Evolutionary conservation across 2,888 invertebrate genomes (phyloP), one percentile per base, ranked within the genome.

Genomic region (Lingula anatina): DNA sequence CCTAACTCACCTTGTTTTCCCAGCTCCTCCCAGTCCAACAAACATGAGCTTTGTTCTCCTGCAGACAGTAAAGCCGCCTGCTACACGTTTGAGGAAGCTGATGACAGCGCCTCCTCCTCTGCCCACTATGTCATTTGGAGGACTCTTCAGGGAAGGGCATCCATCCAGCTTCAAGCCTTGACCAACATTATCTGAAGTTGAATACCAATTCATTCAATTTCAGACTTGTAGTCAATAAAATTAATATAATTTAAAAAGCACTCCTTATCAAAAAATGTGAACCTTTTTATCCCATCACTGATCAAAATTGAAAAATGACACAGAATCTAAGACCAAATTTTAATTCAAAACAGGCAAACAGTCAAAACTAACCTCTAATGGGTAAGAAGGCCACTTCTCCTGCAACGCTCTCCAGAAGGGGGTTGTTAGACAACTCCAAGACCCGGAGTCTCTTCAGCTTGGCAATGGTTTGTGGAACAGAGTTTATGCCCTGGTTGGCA

Each of bases 11-110:
- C 71, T 74, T 38, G 76, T 76, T 61, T 76, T 76, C 4, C 76
- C 76, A 18, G 74, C 76, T 26, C 75, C 75, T 40, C 76, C 76
- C n/a, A 76, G 64, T 7, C 76, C 76, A 7, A 76, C 74, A 37
- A 76, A 64, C 76, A 76, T 76, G 4, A 76, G 68, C 53, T 76
- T 76, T 18, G 75, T 76, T 40, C 75, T 55, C 27, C 68, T 59
- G 54, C 75, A 74, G 45, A 63, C 65, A 0, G 66, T 65, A 35
- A 64, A 70, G 2, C 75, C 74, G 47, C 66, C 68, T 9, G 69
- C 64, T 20, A 76, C 57, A 18, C 71, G 56, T 47, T 69, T 68
- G 25, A 76, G 59, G 57, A 73, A 76, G 3, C 73, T 70, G 47
- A 73, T 66, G 27, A 69, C 60, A 5, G 68, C 61, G 23, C 57